Conservation (phyloP, 2,888 invertebrate genomes). For the Morpho helenor region DNA sequence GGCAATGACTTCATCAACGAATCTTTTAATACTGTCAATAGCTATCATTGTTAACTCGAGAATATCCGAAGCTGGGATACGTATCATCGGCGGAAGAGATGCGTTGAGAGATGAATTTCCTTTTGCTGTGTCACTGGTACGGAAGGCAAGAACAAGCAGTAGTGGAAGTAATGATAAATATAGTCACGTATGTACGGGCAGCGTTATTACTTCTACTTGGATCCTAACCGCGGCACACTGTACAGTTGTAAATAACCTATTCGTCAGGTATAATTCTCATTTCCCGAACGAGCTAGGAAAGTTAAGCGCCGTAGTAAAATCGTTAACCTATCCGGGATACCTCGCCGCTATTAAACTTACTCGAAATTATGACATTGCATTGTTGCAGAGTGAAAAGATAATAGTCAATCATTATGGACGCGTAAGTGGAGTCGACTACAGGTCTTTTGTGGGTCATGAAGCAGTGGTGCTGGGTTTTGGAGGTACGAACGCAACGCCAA, state of each 20-base stretch:
- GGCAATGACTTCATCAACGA: too few relatives aligned
- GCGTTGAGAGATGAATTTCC: constrained; percentile 4
- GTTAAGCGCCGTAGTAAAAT: background rate
- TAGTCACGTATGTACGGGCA: constrained; percentile 2
- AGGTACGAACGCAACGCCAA: background rate
- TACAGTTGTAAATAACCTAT: too few relatives aligned
- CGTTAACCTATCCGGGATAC: background rate
- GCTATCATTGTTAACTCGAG: background rate
- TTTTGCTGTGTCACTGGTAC: constrained; percentile 1
- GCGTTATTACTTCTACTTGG: constrained; percentile 9
- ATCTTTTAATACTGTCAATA: background rate
- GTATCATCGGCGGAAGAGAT: constrained; percentile 2
- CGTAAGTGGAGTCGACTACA: constrained; percentile 7
- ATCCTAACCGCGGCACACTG: constrained; percentile 15
- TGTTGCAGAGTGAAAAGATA: constrained; percentile 2
- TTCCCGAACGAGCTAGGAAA: constrained; percentile 1
- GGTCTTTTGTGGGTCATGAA: constrained; percentile 2
- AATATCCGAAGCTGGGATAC: background rate
- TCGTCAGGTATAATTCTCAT: constrained; percentile 7
- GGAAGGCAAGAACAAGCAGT: background rate
- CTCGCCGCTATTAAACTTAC: accelerated
- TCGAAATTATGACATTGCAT: background rate
- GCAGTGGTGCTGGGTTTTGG: background rate
- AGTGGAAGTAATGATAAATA: background rate
- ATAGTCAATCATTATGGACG: constrained; percentile 2